Percentiles rank a stretch among this genome's conserved stretches.
Conservation (phyloP, 2,797 vertebrate genomes). For the Dicrostonyx torquatus region DNA sequence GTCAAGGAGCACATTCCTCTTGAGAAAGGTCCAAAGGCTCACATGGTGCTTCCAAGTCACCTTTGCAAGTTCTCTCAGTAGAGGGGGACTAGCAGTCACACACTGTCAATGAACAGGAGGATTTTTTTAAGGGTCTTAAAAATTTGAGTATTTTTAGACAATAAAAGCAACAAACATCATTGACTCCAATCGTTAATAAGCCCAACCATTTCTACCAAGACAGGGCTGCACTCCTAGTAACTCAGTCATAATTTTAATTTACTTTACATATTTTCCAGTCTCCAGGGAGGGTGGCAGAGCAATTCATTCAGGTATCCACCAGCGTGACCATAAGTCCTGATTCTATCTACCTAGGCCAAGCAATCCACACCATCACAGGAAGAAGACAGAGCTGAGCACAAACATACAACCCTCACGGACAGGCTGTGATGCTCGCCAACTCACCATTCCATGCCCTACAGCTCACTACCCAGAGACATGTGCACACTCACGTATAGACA, state of each 20-base stretch:
- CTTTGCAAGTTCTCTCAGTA: not conserved
- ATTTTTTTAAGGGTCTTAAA: not conserved
- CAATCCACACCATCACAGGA: not conserved
- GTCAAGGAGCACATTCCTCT: not conserved
- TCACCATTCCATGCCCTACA: not conserved
- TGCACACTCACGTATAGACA: not conserved
- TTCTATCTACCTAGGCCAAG: not conserved
- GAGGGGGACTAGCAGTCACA: not conserved
- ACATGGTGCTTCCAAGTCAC: not conserved
- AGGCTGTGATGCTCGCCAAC: not conserved
- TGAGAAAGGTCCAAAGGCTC: not conserved
- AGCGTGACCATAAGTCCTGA: not conserved
- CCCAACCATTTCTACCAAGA: constrained; percentile 5
- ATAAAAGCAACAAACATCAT: not conserved
- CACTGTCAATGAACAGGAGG: not conserved
- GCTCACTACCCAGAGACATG: not conserved
- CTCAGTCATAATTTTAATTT: not conserved
- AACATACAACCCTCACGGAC: not conserved
- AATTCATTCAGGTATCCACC: not conserved
- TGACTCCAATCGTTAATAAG: not conserved
- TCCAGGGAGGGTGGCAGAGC: not conserved
- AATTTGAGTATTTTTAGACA: constrained; percentile 38
- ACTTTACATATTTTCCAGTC: not conserved
- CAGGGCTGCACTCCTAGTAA: not conserved
- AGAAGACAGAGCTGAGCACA: not conserved